These are phyloP conservation scores for Megalops cyprinoides DNA, from an alignment of 2,797 vertebrate genomes.

Conservation along the genomic window DNA sequence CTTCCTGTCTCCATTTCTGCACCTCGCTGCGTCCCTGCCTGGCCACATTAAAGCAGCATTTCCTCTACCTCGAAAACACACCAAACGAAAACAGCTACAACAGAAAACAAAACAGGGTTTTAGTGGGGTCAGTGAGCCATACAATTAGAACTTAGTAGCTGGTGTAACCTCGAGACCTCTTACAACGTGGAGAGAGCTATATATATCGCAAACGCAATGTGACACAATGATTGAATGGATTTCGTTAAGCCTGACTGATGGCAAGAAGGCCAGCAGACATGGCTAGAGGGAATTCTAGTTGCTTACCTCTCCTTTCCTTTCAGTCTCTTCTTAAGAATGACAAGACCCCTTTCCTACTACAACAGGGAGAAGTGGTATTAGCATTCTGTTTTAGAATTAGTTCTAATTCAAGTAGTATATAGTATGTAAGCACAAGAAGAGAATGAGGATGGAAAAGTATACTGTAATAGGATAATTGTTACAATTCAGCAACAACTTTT, in stretches of 20 bases:
- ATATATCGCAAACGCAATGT: conserved; percentile 36
- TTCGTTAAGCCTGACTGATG: too few species aligned
- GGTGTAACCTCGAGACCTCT: conserved; percentile 61
- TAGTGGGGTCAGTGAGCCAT: conserved; percentile 69
- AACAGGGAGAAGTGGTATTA: too few species aligned
- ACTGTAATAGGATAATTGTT: too few species aligned
- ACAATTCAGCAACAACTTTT: too few species aligned
- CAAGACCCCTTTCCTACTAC: too few species aligned
- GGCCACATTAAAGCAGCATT: conserved; percentile 58
- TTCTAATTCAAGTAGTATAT: too few species aligned
- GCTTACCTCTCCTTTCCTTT: too few species aligned
- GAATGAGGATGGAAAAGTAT: too few species aligned
- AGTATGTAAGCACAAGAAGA: too few species aligned
- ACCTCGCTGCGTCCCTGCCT: conserved; percentile 16
- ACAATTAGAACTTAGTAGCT: conserved; percentile 73
- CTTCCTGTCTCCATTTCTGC: conserved; percentile 26
- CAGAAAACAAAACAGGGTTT: conserved; percentile 58
- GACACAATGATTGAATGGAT: conserved; percentile 27
- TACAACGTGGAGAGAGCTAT: conserved; percentile 51
- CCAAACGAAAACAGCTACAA: background rate
- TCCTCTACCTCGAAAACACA: conserved; percentile 53
- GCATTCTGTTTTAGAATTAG: too few species aligned
- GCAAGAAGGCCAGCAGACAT: background rate
- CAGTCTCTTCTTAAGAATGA: too few species aligned
- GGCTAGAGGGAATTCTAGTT: background rate